A percentile compares a stretch with the other conserved stretches of the same genome.
phyloP scores from a whole-genome alignment of 1,140 invertebrate species.

The Chrysoperla carnea region DNA sequence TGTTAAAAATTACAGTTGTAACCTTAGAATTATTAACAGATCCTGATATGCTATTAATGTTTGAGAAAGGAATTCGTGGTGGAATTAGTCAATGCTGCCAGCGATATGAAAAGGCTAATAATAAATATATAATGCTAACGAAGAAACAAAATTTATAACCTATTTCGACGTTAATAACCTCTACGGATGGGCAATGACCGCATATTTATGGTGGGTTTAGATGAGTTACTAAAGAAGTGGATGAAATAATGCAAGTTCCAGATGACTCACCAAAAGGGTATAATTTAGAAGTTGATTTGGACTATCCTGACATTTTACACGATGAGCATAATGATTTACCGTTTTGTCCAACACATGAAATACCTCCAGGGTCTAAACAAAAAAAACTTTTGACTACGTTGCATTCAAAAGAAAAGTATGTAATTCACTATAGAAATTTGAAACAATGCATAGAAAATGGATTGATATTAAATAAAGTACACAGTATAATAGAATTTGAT shows the following conservation, averaged over 20 bases:
- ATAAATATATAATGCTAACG: constrained; percentile 8
- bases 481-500: constrained; percentile 29
- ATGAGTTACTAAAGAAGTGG: too few species aligned
- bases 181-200: constrained; percentile 27
- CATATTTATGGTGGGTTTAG: constrained; percentile 15
- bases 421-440: constrained; percentile 29
- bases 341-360: constrained; percentile 21
- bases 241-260: too few species aligned
- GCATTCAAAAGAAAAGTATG: constrained; percentile 21
- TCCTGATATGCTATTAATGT: background rate
- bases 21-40: background rate
- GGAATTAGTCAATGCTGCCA: too few species aligned
- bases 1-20: constrained; percentile 17
- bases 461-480: constrained; percentile 25
- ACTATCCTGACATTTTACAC: constrained; percentile 20
- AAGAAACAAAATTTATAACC: constrained; percentile 8
- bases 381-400: constrained; percentile 17
- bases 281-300: constrained; percentile 24
- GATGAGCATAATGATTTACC: constrained; percentile 27
- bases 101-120: too few species aligned
- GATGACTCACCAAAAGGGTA: constrained; percentile 22
- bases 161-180: constrained; percentile 13
- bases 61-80: too few species aligned
- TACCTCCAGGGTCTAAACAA: constrained; percentile 6
- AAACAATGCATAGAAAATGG: constrained; percentile 26